phyloP scores from a whole-genome alignment of 2,113 vertebrate genomes.

The Aepyceros melampus region DNA sequence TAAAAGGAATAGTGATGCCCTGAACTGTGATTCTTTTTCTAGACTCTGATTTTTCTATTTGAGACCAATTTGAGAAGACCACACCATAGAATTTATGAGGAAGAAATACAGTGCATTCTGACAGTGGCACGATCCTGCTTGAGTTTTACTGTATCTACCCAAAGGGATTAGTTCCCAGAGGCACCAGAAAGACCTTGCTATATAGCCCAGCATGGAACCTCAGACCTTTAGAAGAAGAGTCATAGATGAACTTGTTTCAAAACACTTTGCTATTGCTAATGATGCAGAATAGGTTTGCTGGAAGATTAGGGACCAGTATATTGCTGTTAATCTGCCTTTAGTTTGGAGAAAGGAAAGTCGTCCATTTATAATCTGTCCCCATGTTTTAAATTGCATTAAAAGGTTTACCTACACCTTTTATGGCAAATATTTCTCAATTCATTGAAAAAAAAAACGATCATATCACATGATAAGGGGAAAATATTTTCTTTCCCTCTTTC shows the following conservation, averaged over 20 bases:
- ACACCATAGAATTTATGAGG: background rate
- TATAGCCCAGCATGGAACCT: background rate
- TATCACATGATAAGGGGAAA: slow-evolving; percentile 44
- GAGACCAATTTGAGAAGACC: background rate
- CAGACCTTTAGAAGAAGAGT: background rate
- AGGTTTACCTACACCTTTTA: background rate
- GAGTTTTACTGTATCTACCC: background rate
- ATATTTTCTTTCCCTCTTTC: slow-evolving; percentile 54
- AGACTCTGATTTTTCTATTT: background rate
- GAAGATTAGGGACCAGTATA: background rate
- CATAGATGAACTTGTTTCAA: background rate
- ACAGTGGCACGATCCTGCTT: background rate
- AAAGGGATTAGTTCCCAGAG: background rate
- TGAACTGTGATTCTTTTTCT: background rate
- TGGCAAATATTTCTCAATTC: slow-evolving; percentile 42
- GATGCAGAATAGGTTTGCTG: background rate
- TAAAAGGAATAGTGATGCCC: background rate
- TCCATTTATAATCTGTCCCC: background rate
- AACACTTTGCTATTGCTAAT: background rate
- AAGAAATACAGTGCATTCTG: background rate
- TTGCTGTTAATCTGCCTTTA: background rate
- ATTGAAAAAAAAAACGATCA: slow-evolving; percentile 32
- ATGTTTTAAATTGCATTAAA: background rate
- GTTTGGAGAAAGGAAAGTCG: background rate
- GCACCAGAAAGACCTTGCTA: background rate